A percentile compares a stretch with the other conserved stretches of the same genome.
phyloP scores from a whole-genome alignment of 2,113 vertebrate species.

The Phylloscopus whistleri region DNA sequence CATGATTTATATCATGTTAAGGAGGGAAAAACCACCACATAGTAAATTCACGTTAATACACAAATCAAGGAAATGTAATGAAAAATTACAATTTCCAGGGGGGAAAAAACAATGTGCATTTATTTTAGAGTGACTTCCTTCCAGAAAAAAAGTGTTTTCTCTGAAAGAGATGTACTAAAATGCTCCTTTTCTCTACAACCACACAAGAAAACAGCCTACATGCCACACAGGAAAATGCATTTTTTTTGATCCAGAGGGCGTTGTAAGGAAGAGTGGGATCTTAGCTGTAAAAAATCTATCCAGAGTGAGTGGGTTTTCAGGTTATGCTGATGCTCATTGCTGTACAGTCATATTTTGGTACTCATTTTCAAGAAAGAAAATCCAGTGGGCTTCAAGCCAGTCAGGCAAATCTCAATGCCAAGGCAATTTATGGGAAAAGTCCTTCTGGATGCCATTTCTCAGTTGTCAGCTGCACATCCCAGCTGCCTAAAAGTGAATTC shows the following conservation, averaged over 20 bases:
- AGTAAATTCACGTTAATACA: neutral
- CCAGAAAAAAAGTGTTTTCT: neutral
- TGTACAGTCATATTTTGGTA: neutral
- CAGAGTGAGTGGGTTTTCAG: neutral
- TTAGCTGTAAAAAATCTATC: neutral
- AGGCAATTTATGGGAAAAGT: neutral
- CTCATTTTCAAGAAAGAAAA: neutral
- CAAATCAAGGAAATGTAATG: neutral
- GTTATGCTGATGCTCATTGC: neutral
- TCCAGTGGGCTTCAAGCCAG: neutral
- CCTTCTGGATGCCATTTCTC: neutral
- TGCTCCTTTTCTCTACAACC: neutral
- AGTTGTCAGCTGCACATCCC: neutral
- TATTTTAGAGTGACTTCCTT: neutral
- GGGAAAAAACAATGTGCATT: accelerated
- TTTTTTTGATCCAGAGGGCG: neutral
- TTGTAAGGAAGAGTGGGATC: neutral
- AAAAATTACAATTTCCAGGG: neutral
- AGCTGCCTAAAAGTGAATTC: neutral
- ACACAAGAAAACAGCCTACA: neutral
- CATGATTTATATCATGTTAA: neutral
- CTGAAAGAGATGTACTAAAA: neutral
- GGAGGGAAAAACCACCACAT: neutral
- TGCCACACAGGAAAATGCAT: neutral
- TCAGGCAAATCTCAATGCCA: neutral